Base-by-base conservation (phyloP, 1,140 invertebrate genomes). In the Campoletis sonorensis region DNA sequence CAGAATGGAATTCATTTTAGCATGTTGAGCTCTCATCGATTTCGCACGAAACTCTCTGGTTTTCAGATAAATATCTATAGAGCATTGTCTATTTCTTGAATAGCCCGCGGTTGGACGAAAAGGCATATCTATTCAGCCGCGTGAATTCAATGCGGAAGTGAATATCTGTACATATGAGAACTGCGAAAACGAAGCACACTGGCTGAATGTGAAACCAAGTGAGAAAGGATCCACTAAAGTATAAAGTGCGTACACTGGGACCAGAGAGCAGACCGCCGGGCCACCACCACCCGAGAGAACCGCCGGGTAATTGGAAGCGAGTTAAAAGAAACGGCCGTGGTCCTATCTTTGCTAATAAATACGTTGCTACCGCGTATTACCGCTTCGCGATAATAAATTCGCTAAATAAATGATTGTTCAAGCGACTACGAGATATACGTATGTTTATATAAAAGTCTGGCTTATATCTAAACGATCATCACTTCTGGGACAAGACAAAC, bases 271-370 rank as follows among this genome's bases (percentile, higher is more conserved):
- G 64, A 68, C 26, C 73, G 45, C 49, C 79, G 37, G 13, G 40
- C 40, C 40, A 13, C 83, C 82, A 79, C 72, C 82, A 37, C 68
- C 79, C 78, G 27, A 58, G 54, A 58, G 54, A 58, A 51, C 27
- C 80, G 84, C 27, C 80, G 84, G 84, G 87, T 88, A 88, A 90
- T 87, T 88, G 87, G 87, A 85, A 86, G 82, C 84, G 82, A 85
- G 84, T 82, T 85, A 85, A 86, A 84, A 71, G 76, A 86, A 84
- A 86, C 84, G 79, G 79, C 79, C 77, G 70, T n/a, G 72, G 83
- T 84, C 86, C 87, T 90, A 90, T 90, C 89, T 88, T 21, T 80
- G 84, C 81, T 88, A 89, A 90, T 89, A 89, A 90, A 90, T 90
- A 90, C 84, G 83, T 84, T 86, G 89, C 89, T 90, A 89, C 89